Evolutionary conservation across 2,113 vertebrate genomes (phyloP), one percentile per base, ranked within the genome.

Genomic region (Cariama cristata): DNA sequence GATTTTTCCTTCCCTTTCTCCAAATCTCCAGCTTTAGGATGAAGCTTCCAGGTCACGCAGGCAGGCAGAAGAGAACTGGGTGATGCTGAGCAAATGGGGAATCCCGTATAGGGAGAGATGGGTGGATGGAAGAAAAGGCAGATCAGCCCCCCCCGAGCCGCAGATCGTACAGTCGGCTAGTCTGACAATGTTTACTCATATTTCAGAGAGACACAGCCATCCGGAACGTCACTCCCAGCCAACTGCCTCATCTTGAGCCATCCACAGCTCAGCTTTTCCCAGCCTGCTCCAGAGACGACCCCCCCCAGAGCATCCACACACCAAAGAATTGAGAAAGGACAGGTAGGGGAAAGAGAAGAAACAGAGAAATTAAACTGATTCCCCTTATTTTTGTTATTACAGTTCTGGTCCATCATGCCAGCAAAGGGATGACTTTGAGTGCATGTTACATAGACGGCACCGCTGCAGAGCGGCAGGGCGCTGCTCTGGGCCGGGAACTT

Each of bases 181-280:
- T 95, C 81, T 96, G 97, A 97, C 97, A 96, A 75, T 86, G 28
- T 96, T 97, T 97, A 95, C 95, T 97, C 95, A 77, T 93, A 96
- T 96, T 97, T 97, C 96, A 97, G 95, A 95, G 86, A 92, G 92
- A 94, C 76, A 95, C 93, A 97, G 89, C 96, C 91, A 96, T 97
- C 95, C 95, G 96, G 97, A 97, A 97, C 89, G 50, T 97, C 91
- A 69, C 79, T 96, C 79, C 88, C 95, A 96, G 97, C 97, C 97
- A 97, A 95, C 91, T 93, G 86, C 93, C 96, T 97, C 97, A 96
- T 97, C 97, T 97, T 97, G 95, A 98, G 94, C 95, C 91, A 94
- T 97, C 95, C 86, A 3, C 73, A 91, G 91, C 96, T 72, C 28
- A 0, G 58, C 63, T 85, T 59, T 91, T 96, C 89, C 79, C 89